Evolutionary conservation across 1,140 invertebrate genomes (phyloP).

Genomic region (Lineus longissimus): DNA sequence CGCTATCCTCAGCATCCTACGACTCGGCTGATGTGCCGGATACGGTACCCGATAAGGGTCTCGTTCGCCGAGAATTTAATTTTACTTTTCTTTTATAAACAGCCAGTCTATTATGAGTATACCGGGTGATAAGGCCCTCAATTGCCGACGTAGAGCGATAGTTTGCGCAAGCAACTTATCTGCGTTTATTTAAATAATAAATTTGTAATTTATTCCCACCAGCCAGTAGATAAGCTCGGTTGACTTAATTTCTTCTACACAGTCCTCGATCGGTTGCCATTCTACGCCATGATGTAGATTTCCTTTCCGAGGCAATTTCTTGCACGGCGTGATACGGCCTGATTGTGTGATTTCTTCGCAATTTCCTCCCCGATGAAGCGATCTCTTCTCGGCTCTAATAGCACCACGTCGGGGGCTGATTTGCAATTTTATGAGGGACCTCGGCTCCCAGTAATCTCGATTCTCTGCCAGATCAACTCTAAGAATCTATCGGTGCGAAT

Average conservation of each 20-base stretch:
- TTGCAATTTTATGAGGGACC: slow-evolving; percentile 4
- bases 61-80: slow-evolving; percentile 7
- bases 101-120: no score
- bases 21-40: no score
- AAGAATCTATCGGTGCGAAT: not conserved
- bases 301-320: slow-evolving; percentile 3
- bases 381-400: not conserved
- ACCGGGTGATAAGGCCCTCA: no score
- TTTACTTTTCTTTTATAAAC: not conserved
- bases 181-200: slow-evolving; percentile 5
- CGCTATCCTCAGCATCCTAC: no score
- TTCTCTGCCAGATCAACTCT: not conserved
- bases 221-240: not conserved
- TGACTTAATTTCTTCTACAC: not conserved
- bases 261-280: not conserved
- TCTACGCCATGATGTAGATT: not conserved
- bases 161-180: not conserved
- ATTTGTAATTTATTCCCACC: slow-evolving; percentile 7
- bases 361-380: not conserved
- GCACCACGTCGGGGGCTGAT: slow-evolving; percentile 1
- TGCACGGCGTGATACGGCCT: not conserved
- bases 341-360: slow-evolving; percentile 2
- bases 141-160: no score
- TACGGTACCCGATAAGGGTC: no score
- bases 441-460: not conserved